Evolutionary conservation across 2,888 invertebrate genomes (phyloP), one percentile per base, ranked within the genome.

Genomic region (Drosophila mulleri): DNA sequence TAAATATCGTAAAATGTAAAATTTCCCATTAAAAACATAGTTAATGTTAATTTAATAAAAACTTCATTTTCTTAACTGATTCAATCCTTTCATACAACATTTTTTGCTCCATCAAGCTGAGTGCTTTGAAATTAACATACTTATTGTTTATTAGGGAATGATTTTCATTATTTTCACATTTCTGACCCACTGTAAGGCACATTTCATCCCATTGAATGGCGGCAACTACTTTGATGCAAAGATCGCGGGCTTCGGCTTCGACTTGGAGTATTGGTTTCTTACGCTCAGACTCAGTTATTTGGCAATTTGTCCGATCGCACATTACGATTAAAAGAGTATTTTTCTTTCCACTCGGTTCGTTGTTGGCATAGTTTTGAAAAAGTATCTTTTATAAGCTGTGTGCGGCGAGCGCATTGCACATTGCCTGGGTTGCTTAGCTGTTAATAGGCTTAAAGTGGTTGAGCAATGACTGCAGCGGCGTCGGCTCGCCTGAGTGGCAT

Each of bases 231-330:
- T 83, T 83, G 83, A 83, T 71, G 74, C 53, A 68, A 47, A 84
- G 82, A 87, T 87, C 84, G 64, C 29, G 39, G 75, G 67, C 68
- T 67, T 54, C 35, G 11, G 56, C 52, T 70, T 62, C 45, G 50
- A 52, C 45, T 68, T 66, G 53, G 56, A 41, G 66, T 64, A 61
- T 67, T 74, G 75, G 66, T 66, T 75, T 67, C 67, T 70, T 77
- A 59, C 64, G 37, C 54, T 67, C 75, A 70, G 75, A 39, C 52
- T 67, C 76, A 71, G 78, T 72, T 67, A 88, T 84, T 84, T 83
- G 88, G 83, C 88, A 88, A 84, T 84, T 84, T 84, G 83, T 84
- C 83, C 81, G 75, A 72, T 81, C 71, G 71, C 72, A 79, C 83
- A 75, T 75, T 80, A 61, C 59, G 72, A 64, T 80, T 63, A 67